These are phyloP conservation scores for Phthorimaea operculella DNA, from an alignment of 1,140 invertebrate genomes.

Conservation along the genomic window DNA sequence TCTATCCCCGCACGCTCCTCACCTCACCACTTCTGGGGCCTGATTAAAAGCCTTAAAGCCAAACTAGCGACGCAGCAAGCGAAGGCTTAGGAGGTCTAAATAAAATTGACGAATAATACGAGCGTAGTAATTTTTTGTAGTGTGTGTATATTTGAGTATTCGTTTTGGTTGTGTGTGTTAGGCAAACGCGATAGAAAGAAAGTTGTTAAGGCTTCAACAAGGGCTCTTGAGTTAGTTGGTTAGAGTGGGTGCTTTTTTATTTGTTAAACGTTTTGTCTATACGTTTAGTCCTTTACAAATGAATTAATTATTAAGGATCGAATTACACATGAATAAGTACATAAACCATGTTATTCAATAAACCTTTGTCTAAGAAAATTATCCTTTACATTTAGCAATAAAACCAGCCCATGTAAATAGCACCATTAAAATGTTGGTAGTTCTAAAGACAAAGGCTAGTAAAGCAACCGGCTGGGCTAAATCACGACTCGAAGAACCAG, in stretches of 20 bases:
- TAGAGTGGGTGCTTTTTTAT: too few species aligned
- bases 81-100: neutral
- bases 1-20: neutral
- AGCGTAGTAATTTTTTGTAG: conserved; percentile 3
- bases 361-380: too few species aligned
- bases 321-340: too few species aligned
- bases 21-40: neutral
- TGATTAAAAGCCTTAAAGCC: neutral
- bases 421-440: too few species aligned
- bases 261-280: too few species aligned
- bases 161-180: conserved; percentile 7
- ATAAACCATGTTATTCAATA: too few species aligned
- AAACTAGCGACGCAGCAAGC: neutral
- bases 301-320: too few species aligned
- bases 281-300: too few species aligned
- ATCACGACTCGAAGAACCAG: conserved; percentile 45
- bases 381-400: too few species aligned
- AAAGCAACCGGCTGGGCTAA: conserved; percentile 13
- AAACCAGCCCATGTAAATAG: too few species aligned
- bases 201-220: conserved; percentile 15
- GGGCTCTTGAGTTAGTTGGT: conserved; percentile 5
- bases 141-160: conserved; percentile 11
- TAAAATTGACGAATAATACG: neutral
- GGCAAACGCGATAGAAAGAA: conserved; percentile 13
- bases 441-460: neutral